Conservation (phyloP, 1,140 invertebrate species). For the Hestina assimilis region DNA sequence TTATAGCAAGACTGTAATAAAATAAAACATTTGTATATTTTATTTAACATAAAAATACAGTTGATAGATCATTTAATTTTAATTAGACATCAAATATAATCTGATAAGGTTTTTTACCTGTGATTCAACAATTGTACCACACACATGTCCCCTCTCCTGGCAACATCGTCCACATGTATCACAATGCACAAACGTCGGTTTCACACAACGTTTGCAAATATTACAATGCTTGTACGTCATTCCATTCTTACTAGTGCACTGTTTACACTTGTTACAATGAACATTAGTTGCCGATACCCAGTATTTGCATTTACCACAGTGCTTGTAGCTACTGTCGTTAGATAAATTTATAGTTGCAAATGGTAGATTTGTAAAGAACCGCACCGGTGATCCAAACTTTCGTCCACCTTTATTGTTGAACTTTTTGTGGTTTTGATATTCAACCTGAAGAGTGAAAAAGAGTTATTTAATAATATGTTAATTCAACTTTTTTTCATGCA, state of each 20-base stretch:
- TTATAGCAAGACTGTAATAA: slow-evolving; percentile 70
- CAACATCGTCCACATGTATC: slow-evolving; percentile 83
- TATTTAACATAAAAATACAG: slow-evolving; percentile 13
- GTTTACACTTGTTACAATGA: slow-evolving; percentile 86
- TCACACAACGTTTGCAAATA: slow-evolving; percentile 88
- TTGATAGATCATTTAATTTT: background rate
- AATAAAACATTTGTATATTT: too few species aligned
- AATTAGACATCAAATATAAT: background rate
- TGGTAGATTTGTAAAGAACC: slow-evolving; percentile 91
- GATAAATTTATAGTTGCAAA: slow-evolving; percentile 79
- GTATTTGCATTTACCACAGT: slow-evolving; percentile 84
- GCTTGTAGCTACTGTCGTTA: slow-evolving; percentile 84
- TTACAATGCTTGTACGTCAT: slow-evolving; percentile 88
- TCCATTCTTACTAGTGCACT: slow-evolving; percentile 91
- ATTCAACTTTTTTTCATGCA: background rate
- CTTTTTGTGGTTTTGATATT: slow-evolving; percentile 85
- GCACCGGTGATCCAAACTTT: slow-evolving; percentile 84
- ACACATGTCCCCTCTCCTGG: slow-evolving; percentile 79
- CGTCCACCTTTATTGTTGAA: slow-evolving; percentile 79
- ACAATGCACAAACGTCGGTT: slow-evolving; percentile 91
- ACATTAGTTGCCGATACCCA: slow-evolving; percentile 85
- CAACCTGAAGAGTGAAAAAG: slow-evolving; percentile 45
- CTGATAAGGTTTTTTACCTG: slow-evolving; percentile 43
- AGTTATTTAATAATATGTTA: background rate
- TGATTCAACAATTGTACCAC: slow-evolving; percentile 74